phyloP scores from a whole-genome alignment of 35 echinoderm and acorn worm genomes.

The Amphiura filiformis region DNA sequence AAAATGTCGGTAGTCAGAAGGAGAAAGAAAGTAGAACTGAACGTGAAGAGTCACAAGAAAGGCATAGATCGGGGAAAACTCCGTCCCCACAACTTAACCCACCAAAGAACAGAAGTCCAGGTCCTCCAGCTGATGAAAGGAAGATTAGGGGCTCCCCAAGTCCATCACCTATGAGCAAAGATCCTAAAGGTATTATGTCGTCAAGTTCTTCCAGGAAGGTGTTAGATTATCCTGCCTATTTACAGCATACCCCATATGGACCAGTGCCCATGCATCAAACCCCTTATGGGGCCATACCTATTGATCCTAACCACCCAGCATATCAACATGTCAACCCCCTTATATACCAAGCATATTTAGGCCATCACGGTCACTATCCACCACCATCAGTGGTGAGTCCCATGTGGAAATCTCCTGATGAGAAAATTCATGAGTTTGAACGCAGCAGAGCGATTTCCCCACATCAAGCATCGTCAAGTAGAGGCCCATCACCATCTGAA shows the following conservation, averaged over 20 bases:
- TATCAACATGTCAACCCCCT: constrained; percentile 41
- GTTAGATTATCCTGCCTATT: constrained; percentile 19
- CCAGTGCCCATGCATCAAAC: constrained; percentile 6
- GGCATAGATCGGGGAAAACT: background rate
- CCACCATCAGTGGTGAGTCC: constrained; percentile 19
- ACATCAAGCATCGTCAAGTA: constrained; percentile 17
- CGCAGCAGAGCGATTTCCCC: constrained; percentile 29
- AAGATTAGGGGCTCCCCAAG: constrained; percentile 16
- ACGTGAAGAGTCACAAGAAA: background rate
- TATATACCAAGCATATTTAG: constrained; percentile 33
- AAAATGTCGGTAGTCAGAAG: background rate
- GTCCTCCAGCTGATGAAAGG: constrained; percentile 11
- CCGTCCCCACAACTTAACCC: background rate
- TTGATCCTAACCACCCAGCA: constrained; percentile 56
- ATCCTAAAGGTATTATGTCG: background rate
- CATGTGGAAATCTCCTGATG: constrained; percentile 54
- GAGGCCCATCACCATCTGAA: constrained; percentile 30
- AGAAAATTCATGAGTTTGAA: constrained; percentile 43
- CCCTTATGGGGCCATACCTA: constrained; percentile 38
- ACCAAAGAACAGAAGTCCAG: constrained; percentile 7
- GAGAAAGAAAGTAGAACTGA: constrained; percentile 17
- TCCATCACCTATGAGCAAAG: background rate
- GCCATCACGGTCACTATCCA: constrained; percentile 38
- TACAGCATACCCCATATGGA: constrained; percentile 23
- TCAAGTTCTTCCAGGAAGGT: constrained; percentile 20